phyloP scores from a whole-genome alignment of 2,888 invertebrate genomes.

The Dryococelus australis region DNA sequence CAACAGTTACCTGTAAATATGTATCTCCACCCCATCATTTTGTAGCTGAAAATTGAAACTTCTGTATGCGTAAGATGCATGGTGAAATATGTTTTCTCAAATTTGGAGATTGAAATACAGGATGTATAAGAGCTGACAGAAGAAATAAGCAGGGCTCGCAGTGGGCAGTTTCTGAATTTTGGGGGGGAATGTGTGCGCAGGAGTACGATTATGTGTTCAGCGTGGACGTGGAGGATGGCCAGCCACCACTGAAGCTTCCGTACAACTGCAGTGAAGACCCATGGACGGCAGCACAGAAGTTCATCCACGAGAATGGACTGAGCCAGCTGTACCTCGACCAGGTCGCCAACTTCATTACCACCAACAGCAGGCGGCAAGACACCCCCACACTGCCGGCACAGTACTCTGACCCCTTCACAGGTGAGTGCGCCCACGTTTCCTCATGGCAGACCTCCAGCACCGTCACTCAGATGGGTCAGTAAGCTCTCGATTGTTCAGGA shows the following conservation, averaged over 20 bases:
- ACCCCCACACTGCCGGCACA: slow-evolving; percentile 50
- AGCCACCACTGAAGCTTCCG: slow-evolving; percentile 87
- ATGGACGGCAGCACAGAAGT: slow-evolving; percentile 89
- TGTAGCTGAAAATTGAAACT: no score
- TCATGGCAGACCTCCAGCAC: no score
- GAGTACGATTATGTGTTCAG: slow-evolving; percentile 96
- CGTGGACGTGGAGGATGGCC: slow-evolving; percentile 93
- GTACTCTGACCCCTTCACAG: slow-evolving; percentile 68
- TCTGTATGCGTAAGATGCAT: no score
- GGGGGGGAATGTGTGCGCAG: slow-evolving; percentile 51
- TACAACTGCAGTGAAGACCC: slow-evolving; percentile 92
- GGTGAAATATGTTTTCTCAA: no score
- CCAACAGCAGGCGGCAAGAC: slow-evolving; percentile 66
- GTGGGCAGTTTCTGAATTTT: no score
- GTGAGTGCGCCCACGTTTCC: slow-evolving; percentile 51
- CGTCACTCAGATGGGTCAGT: no score
- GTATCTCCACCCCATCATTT: no score
- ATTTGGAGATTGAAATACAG: background rate
- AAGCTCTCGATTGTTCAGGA: no score
- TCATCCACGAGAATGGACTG: slow-evolving; percentile 84
- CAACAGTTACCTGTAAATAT: no score
- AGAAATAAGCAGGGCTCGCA: no score
- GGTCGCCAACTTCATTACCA: slow-evolving; percentile 91
- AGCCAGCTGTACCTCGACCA: slow-evolving; percentile 86
- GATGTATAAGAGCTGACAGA: no score